phyloP scores from a whole-genome alignment of 2,797 vertebrate genomes.

The Meriones psammophilus region DNA sequence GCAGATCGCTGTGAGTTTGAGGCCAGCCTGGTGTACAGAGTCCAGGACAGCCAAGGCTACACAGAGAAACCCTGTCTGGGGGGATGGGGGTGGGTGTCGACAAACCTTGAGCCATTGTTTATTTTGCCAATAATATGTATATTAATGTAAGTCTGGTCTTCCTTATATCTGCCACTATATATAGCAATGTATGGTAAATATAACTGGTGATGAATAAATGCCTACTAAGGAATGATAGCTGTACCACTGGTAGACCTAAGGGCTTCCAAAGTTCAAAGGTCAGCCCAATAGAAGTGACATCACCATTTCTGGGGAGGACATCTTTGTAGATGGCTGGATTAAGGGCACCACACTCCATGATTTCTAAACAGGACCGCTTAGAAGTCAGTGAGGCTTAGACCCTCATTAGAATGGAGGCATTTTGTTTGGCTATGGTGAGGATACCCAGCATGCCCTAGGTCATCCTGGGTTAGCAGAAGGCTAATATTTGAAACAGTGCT shows the following conservation, averaged over 20 bases:
- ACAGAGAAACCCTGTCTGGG: too few species aligned
- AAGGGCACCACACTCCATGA: background rate
- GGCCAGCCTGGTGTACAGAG: too few species aligned
- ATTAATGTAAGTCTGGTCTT: background rate
- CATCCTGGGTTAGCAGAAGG: conserved; percentile 34
- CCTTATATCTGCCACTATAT: background rate
- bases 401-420: background rate
- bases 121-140: background rate
- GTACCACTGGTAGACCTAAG: background rate
- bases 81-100: too few species aligned
- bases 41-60: too few species aligned
- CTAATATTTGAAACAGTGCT: background rate
- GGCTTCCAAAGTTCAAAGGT: background rate
- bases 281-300: background rate
- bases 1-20: too few species aligned
- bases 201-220: background rate
- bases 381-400: background rate
- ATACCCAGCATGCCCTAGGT: background rate
- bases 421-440: conserved; percentile 44
- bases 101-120: background rate
- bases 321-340: background rate
- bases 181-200: background rate
- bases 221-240: background rate
- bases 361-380: conserved; percentile 7
- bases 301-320: background rate